phyloP scores from a whole-genome alignment of 1,140 invertebrate genomes.

The Conus betulinus region DNA sequence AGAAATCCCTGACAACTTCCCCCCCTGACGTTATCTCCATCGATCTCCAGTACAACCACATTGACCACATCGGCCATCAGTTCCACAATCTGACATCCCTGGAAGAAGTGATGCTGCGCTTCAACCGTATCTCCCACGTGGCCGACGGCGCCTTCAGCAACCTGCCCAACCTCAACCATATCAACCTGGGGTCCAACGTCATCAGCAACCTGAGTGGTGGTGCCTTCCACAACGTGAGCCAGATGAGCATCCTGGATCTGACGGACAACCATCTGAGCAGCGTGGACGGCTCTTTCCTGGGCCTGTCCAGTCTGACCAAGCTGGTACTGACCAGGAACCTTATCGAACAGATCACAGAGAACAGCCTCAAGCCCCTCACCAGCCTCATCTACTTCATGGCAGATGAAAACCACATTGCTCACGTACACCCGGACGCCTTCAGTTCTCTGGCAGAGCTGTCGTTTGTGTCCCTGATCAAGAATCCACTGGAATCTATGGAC shows the following conservation, averaged over 20 bases:
- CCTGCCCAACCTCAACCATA: constrained; percentile 34
- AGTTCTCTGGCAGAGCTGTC: constrained; percentile 85
- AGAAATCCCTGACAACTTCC: constrained; percentile 37
- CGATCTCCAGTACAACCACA: constrained; percentile 51
- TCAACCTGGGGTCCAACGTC: constrained; percentile 46
- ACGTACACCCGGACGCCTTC: constrained; percentile 84
- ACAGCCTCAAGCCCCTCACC: constrained; percentile 80
- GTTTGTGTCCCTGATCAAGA: constrained; percentile 81
- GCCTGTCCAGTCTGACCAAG: constrained; percentile 80
- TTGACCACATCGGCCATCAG: constrained; percentile 39
- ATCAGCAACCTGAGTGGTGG: constrained; percentile 55
- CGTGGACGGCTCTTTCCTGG: constrained; percentile 71
- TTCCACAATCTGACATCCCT: constrained; percentile 36
- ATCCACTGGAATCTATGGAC: constrained; percentile 66
- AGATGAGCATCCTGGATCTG: constrained; percentile 78
- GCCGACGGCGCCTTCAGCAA: constrained; percentile 40
- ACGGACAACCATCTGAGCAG: constrained; percentile 78
- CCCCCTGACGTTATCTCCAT: constrained; percentile 38
- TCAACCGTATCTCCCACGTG: constrained; percentile 35
- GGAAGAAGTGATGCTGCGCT: constrained; percentile 25
- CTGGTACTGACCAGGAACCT: constrained; percentile 85
- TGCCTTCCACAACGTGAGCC: constrained; percentile 61
- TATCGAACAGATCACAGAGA: constrained; percentile 78
- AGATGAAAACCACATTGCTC: constrained; percentile 85
- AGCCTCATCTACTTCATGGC: constrained; percentile 87